Conservation (phyloP, 2,888 invertebrate species). For the Habroteleia sp. region DNA sequence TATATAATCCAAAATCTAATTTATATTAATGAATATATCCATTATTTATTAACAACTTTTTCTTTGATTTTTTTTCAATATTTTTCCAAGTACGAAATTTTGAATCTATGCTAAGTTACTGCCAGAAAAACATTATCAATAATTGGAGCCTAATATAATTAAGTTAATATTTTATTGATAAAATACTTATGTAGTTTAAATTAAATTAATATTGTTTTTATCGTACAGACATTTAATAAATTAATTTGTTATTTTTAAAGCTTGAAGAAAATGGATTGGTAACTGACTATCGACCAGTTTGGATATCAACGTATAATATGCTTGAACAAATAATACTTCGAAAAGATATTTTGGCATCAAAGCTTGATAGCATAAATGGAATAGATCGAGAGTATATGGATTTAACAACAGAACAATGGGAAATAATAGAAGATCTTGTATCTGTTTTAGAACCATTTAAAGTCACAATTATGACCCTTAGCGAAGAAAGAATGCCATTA, state of each 20-base stretch:
- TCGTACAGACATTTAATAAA: too few relatives aligned
- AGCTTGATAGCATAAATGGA: conserved; percentile 74
- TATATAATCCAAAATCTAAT: too few relatives aligned
- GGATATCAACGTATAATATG: conserved; percentile 82
- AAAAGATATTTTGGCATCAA: conserved; percentile 74
- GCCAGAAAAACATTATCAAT: too few relatives aligned
- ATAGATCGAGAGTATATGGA: conserved; percentile 76
- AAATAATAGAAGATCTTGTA: conserved; percentile 80
- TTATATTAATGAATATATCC: too few relatives aligned
- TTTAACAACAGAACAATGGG: conserved; percentile 80
- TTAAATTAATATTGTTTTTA: too few relatives aligned
- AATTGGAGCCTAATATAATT: too few relatives aligned
- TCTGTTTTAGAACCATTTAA: conserved; percentile 81
- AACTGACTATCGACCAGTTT: conserved; percentile 79
- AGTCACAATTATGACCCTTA: conserved; percentile 81
- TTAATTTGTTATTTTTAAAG: conserved; percentile 67
- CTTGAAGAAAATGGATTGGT: conserved; percentile 75
- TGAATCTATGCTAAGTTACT: too few relatives aligned
- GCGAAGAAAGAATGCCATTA: conserved; percentile 82
- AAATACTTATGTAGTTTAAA: too few relatives aligned
- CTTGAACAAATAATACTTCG: conserved; percentile 79
- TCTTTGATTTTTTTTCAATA: too few relatives aligned
- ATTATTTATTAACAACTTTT: too few relatives aligned
- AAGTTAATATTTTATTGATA: too few relatives aligned
- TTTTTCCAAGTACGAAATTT: too few relatives aligned